phyloP scores from a whole-genome alignment of 2,113 vertebrate genomes.

The Calidris pygmaea region DNA sequence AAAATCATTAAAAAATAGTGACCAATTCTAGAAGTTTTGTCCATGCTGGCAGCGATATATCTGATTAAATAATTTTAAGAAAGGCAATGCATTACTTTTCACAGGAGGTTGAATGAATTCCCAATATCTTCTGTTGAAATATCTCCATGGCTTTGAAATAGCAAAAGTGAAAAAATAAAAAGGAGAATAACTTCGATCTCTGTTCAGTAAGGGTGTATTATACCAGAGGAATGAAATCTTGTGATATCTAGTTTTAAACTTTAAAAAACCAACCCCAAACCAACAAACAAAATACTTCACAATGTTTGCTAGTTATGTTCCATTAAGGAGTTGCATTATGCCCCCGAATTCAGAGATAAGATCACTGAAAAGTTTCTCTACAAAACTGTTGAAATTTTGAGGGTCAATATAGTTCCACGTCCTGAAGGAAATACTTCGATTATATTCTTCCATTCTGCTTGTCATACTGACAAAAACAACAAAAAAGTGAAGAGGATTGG shows the following conservation, averaged over 20 bases:
- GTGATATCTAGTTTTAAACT: not conserved
- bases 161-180: not conserved
- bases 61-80: not conserved
- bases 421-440: not conserved
- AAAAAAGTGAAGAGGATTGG: not conserved
- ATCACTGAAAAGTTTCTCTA: not conserved
- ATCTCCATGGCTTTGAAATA: not conserved
- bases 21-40: not conserved
- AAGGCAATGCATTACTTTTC: not conserved
- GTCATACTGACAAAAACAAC: not conserved
- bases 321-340: not conserved
- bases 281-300: not conserved
- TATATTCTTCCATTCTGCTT: not conserved
- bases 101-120: not conserved
- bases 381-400: not conserved
- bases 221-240: not conserved
- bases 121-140: not conserved
- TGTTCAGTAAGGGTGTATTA: not conserved
- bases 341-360: not conserved
- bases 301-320: not conserved
- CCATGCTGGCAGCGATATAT: not conserved
- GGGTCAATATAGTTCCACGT: not conserved
- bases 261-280: not conserved
- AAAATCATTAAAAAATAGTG: not conserved
- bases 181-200: rapidly evolving